A percentile compares a stretch with the other conserved stretches of the same genome.
Conservation (phyloP, 1,140 invertebrate genomes). For the Camponotus pennsylvanicus region DNA sequence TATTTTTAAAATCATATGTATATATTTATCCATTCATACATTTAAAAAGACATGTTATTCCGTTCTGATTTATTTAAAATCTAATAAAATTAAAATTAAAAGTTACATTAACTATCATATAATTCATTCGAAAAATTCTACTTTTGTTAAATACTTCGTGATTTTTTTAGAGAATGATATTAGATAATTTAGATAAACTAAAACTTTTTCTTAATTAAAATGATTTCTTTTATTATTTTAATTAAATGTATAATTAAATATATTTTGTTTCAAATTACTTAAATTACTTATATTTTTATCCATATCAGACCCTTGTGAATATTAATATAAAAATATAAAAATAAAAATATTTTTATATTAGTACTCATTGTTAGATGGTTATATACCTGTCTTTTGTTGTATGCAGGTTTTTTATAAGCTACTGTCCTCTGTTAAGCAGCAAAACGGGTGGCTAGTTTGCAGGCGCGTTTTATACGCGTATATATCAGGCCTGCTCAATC, state of each 20-base stretch:
- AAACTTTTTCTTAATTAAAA: no score
- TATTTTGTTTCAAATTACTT: not conserved
- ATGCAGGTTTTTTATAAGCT: not conserved
- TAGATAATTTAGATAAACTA: not conserved
- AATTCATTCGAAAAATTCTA: not conserved
- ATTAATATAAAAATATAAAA: no score
- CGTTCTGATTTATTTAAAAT: not conserved
- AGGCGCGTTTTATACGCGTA: slow-evolving; percentile 63
- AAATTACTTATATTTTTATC: no score
- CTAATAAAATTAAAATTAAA: not conserved
- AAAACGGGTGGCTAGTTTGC: slow-evolving; percentile 54
- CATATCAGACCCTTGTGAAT: no score
- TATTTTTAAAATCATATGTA: no score
- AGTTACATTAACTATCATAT: not conserved
- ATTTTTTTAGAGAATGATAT: not conserved
- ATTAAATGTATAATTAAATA: not conserved
- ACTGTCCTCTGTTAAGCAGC: slow-evolving; percentile 52
- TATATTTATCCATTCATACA: no score
- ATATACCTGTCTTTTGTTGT: not conserved
- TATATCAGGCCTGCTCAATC: not conserved
- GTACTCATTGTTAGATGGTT: not conserved
- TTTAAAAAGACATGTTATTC: not conserved
- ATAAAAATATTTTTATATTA: no score
- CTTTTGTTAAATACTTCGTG: not conserved
- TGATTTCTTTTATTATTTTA: not conserved